These are phyloP conservation scores for Antrozous pallidus DNA, from an alignment of 2,797 vertebrate species.

Conservation along the genomic window DNA sequence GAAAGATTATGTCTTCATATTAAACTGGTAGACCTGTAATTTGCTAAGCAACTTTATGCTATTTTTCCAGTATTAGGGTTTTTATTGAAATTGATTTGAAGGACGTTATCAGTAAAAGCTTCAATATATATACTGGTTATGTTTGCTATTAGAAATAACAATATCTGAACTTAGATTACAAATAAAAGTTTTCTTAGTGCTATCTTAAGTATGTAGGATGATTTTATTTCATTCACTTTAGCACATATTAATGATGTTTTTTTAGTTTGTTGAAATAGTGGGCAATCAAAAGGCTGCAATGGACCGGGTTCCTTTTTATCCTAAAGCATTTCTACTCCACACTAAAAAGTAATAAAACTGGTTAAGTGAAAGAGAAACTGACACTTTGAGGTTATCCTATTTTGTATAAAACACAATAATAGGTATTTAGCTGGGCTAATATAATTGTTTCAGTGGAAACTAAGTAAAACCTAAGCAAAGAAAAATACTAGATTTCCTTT, in stretches of 20 bases:
- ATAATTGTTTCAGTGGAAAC: neutral
- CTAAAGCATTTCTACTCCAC: neutral
- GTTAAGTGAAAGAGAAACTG: neutral
- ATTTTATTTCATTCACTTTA: neutral
- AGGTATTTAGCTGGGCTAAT: neutral
- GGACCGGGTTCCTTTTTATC: neutral
- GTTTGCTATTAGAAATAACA: neutral
- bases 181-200: neutral
- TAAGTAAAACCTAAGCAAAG: conserved; percentile 52
- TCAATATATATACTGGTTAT: neutral
- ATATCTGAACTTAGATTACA: conserved; percentile 30
- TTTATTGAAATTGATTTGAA: conserved; percentile 27
- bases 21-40: neutral
- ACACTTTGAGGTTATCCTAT: neutral
- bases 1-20: neutral
- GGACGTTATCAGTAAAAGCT: neutral
- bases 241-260: neutral
- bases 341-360: conserved; percentile 1
- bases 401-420: conserved; percentile 34
- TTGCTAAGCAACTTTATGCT: neutral
- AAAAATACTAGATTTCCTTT: neutral
- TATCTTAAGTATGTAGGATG: neutral
- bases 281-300: neutral
- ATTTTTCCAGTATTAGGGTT: neutral
- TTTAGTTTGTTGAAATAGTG: conserved; percentile 25